A percentile compares a stretch with the other conserved stretches of the same genome.
These are phyloP conservation scores for Drosophila mojavensis DNA, from an alignment of 1,140 invertebrate species.

Conservation along the genomic window DNA sequence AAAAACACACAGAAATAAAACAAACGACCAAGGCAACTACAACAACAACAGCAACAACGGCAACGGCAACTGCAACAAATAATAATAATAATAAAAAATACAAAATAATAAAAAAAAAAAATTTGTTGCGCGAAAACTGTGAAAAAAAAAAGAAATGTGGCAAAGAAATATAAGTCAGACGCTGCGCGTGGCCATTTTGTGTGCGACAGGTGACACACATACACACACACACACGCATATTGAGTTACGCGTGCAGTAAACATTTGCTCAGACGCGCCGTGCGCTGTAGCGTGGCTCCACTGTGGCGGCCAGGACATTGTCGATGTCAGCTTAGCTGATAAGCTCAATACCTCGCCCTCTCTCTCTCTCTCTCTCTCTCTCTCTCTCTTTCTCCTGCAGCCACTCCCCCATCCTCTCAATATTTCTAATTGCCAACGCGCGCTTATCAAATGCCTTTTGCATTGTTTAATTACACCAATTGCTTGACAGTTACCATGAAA, in stretches of 20 bases:
- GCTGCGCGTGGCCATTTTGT: conserved; percentile 53
- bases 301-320: neutral
- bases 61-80: no score
- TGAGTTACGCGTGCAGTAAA: conserved; percentile 64
- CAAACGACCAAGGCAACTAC: conserved; percentile 45
- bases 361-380: no score
- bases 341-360: neutral
- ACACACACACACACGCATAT: conserved; percentile 46
- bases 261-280: conserved; percentile 47
- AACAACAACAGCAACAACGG: neutral
- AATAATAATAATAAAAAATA: no score
- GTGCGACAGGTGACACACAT: conserved; percentile 14
- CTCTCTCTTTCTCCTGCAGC: no score
- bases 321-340: conserved; percentile 48
- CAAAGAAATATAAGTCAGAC: conserved; percentile 32
- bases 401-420: conserved; percentile 42
- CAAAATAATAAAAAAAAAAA: conserved; percentile 28
- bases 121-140: conserved; percentile 62
- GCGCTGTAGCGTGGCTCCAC: conserved; percentile 8
- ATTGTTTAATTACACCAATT: conserved; percentile 57
- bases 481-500: conserved; percentile 29
- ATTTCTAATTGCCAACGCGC: conserved; percentile 61
- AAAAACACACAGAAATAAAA: conserved; percentile 43
- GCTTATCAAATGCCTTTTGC: conserved; percentile 57
- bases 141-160: neutral